phyloP scores from a whole-genome alignment of 1,140 invertebrate species.

The Microplitis mediator region DNA sequence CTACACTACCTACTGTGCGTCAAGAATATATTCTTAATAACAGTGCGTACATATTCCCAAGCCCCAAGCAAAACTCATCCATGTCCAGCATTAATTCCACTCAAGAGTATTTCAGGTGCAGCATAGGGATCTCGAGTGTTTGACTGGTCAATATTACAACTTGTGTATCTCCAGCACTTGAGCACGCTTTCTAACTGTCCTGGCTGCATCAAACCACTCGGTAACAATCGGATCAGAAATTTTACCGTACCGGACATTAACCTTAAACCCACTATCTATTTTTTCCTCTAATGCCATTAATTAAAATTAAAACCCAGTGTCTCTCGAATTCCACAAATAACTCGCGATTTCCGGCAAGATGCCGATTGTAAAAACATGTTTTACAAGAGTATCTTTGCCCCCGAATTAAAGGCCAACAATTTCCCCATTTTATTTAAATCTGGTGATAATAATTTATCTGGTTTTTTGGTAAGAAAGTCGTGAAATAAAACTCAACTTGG shows the following conservation, averaged over 20 bases:
- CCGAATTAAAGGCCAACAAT: background rate
- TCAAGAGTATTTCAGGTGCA: background rate
- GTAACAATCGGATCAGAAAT: background rate
- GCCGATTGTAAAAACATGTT: constrained; percentile 31
- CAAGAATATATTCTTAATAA: no score
- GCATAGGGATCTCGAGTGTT: constrained; percentile 8
- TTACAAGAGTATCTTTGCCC: constrained; percentile 28
- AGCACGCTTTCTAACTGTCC: constrained; percentile 11
- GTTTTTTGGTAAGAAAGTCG: background rate
- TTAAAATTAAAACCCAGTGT: background rate
- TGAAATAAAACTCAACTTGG: no score
- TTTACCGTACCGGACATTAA: background rate
- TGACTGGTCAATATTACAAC: constrained; percentile 25
- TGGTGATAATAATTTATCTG: constrained; percentile 9
- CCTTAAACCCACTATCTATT: background rate
- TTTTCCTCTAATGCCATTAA: no score
- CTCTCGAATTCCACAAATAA: background rate
- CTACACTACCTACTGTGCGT: no score
- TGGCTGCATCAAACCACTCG: no score
- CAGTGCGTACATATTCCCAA: no score
- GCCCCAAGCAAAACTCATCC: no score
- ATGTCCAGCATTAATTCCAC: no score
- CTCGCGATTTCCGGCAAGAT: background rate
- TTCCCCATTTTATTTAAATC: constrained; percentile 6
- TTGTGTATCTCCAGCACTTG: constrained; percentile 9